A percentile compares a stretch with the other conserved stretches of the same genome.
Conservation (phyloP, 2,113 vertebrate genomes). For the Dicentrarchus labrax region DNA sequence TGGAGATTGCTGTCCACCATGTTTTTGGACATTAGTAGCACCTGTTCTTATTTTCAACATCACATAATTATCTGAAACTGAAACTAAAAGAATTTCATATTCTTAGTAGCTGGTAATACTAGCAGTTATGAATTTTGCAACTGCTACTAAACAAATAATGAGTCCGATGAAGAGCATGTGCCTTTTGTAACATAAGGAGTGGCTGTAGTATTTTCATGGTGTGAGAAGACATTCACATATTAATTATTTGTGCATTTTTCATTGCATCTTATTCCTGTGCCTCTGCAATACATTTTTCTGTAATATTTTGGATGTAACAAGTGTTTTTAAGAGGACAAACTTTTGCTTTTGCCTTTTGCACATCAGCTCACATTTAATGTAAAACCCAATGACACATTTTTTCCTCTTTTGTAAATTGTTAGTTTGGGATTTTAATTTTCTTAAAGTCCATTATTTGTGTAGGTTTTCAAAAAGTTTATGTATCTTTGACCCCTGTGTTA, state of each 20-base stretch:
- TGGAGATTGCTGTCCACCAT: neutral
- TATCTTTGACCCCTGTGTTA: neutral
- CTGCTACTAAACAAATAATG: neutral
- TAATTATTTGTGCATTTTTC: neutral
- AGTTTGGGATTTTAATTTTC: neutral
- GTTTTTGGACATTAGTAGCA: conserved; percentile 7
- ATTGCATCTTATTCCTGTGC: neutral
- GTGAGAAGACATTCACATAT: conserved; percentile 1
- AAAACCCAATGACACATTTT: neutral
- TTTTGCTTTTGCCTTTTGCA: no score
- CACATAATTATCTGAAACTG: neutral
- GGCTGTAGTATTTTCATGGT: neutral
- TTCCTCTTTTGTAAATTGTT: neutral
- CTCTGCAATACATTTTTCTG: neutral
- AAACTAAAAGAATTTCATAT: neutral
- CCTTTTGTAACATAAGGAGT: neutral
- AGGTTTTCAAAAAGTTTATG: neutral
- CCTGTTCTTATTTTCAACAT: conserved; percentile 18
- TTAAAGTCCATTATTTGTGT: neutral
- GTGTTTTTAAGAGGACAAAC: conserved; percentile 1
- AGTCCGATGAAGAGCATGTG: neutral
- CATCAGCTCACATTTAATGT: neutral
- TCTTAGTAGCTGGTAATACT: neutral
- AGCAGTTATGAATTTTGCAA: neutral
- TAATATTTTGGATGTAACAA: conserved; percentile 3